Percentiles rank a stretch among this genome's conserved stretches.
These are phyloP conservation scores for Sebastes schlegelii DNA, from an alignment of 2,113 vertebrate genomes.

Conservation along the genomic window DNA sequence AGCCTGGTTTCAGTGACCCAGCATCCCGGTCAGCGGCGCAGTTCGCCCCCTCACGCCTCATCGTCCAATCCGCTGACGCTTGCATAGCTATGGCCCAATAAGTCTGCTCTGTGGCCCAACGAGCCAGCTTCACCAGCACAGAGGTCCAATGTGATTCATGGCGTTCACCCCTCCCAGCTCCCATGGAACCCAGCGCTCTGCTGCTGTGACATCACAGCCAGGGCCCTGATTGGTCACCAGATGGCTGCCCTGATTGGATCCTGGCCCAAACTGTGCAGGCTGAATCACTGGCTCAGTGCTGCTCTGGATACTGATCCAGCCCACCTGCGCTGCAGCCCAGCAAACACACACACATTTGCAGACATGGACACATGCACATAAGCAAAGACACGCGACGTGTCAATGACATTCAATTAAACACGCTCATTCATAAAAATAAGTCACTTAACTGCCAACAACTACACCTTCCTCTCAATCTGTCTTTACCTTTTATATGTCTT, in stretches of 20 bases:
- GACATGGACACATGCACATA: conserved; percentile 15
- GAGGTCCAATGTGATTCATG: conserved; percentile 73
- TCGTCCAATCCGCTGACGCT: conserved; percentile 44
- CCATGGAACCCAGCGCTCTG: conserved; percentile 60
- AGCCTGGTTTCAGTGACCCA: conserved; percentile 53
- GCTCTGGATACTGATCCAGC: conserved; percentile 77
- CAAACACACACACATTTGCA: conserved; percentile 50
- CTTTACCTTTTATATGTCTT: conserved; percentile 78
- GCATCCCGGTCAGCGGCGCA: conserved; percentile 44
- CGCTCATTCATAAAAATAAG: conserved; percentile 68
- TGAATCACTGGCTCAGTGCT: conserved; percentile 79
- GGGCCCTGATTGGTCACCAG: conserved; percentile 83
- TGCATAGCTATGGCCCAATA: conserved; percentile 32
- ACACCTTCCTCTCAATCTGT: conserved; percentile 64
- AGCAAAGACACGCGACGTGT: conserved; percentile 19
- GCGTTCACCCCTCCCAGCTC: conserved; percentile 69
- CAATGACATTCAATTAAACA: conserved; percentile 66
- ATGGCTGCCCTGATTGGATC: conserved; percentile 82
- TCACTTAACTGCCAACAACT: conserved; percentile 58
- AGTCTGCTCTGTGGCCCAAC: conserved; percentile 24
- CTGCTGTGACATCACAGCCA: conserved; percentile 79
- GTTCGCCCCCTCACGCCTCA: conserved; percentile 34
- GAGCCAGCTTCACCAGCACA: conserved; percentile 42
- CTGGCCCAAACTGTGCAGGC: conserved; percentile 75
- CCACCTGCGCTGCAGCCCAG: conserved; percentile 63